Conservation (phyloP, 1,140 invertebrate genomes). For the Oryzaephilus surinamensis region DNA sequence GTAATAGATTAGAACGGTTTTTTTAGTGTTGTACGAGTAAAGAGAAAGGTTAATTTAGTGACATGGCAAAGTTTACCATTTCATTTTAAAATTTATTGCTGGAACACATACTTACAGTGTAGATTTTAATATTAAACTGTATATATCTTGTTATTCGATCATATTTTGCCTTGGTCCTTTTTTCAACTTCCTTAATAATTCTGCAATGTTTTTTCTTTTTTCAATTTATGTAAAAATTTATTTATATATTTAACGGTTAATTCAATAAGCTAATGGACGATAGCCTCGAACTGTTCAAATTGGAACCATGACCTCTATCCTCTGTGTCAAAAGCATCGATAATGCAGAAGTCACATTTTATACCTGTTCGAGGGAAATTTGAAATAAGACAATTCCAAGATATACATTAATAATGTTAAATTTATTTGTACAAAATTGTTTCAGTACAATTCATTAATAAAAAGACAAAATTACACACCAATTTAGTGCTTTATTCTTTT, state of each 20-base stretch:
- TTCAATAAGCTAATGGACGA: conserved; percentile 14
- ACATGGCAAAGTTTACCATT: conserved; percentile 13
- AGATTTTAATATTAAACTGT: not conserved
- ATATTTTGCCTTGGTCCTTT: conserved; percentile 1
- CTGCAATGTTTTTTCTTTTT: conserved; percentile 1
- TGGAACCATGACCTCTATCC: conserved; percentile 22
- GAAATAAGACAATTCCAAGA: not conserved
- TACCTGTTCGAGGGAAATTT: too few relatives aligned
- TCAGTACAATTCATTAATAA: conserved; percentile 20
- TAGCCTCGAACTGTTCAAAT: conserved; percentile 26
- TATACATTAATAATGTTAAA: conserved; percentile 18
- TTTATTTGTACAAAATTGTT: conserved; percentile 28
- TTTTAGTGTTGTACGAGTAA: too few relatives aligned
- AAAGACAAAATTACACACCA: conserved; percentile 16
- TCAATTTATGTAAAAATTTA: not conserved
- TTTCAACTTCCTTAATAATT: not conserved
- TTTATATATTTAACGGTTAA: conserved; percentile 5
- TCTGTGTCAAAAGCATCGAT: too few relatives aligned
- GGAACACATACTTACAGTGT: not conserved
- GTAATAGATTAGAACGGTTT: too few relatives aligned
- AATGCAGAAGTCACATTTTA: too few relatives aligned
- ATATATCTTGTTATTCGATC: not conserved
- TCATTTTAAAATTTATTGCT: too few relatives aligned
- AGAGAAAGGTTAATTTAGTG: conserved; percentile 15
- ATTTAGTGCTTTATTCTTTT: conserved; percentile 15